Percentiles rank a stretch among this genome's conserved stretches.
Evolutionary conservation across 2,888 invertebrate species (phyloP).

Genomic region (Xanthorhoe spadicearia): DNA sequence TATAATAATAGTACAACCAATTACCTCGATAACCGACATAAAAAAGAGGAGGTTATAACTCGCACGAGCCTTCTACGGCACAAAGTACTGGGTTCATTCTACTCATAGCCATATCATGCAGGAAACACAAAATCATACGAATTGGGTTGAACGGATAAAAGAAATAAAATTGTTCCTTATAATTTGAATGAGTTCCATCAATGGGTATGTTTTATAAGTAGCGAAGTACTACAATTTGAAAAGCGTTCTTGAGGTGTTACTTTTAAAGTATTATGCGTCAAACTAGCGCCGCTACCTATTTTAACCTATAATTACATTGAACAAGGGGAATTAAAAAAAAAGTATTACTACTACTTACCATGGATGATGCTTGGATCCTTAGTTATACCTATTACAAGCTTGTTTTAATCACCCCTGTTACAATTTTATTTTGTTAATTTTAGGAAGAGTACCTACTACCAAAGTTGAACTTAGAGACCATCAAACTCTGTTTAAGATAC

Average conservation of each 20-base stretch:
- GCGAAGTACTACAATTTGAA: conserved; percentile 33
- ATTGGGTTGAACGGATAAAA: conserved; percentile 16
- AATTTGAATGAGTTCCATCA: conserved; percentile 31
- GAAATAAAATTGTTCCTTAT: conserved; percentile 24
- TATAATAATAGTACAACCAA: not conserved
- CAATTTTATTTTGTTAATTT: no score
- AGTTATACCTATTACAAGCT: no score
- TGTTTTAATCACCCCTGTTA: no score
- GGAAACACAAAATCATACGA: conserved; percentile 32
- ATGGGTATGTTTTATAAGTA: conserved; percentile 19
- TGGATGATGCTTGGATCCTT: no score
- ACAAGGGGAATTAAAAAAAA: no score
- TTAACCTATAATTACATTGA: no score
- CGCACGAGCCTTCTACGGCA: conserved; percentile 4
- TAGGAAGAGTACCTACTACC: no score
- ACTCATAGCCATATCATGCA: conserved; percentile 14
- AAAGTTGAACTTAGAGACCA: no score
- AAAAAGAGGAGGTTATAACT: not conserved
- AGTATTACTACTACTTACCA: no score
- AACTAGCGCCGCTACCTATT: no score
- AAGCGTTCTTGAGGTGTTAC: conserved; percentile 43
- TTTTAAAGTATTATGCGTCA: no score
- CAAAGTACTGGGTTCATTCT: conserved; percentile 4
- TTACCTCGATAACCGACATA: conserved; percentile 2
- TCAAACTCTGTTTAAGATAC: no score